Conservation (phyloP, 2,797 vertebrate genomes). For the Distichodus sexfasciatus region DNA sequence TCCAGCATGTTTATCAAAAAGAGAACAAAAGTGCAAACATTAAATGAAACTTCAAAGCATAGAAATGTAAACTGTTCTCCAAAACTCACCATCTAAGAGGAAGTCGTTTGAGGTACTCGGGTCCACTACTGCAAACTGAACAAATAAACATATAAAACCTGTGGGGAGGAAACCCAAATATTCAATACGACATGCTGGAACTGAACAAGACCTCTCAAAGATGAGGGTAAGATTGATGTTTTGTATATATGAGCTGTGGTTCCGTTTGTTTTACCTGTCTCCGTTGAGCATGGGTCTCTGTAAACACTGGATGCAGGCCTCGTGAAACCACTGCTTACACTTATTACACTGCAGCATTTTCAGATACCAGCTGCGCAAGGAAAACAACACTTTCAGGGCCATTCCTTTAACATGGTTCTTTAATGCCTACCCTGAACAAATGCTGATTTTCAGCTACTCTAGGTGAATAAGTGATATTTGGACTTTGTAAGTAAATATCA, state of each 20-base stretch:
- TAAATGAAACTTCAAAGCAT: no score
- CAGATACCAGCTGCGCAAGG: constrained; percentile 87
- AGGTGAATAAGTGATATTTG: no score
- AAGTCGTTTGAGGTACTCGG: constrained; percentile 96
- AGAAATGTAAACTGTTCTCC: not conserved
- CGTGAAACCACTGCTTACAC: constrained; percentile 99
- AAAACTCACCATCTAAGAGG: constrained; percentile 88
- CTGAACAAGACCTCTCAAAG: no score
- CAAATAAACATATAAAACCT: constrained; percentile 99
- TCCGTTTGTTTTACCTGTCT: constrained; percentile 80
- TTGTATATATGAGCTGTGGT: no score
- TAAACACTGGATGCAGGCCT: constrained; percentile 95
- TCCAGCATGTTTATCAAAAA: no score
- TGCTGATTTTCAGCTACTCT: no score
- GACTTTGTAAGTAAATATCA: no score
- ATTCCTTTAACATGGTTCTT: not conserved
- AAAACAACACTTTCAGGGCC: not conserved
- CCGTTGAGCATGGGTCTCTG: constrained; percentile 97
- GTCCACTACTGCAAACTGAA: constrained; percentile 97
- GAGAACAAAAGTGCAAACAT: no score
- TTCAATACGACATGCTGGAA: no score
- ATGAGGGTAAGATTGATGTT: not conserved
- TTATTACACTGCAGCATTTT: constrained; percentile 98
- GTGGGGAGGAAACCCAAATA: constrained; percentile 27
- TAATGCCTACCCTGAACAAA: not conserved